Evolutionary conservation across 2,113 vertebrate species (phyloP), one percentile per base, ranked within the genome.

Genomic region (Cololabis saira): DNA sequence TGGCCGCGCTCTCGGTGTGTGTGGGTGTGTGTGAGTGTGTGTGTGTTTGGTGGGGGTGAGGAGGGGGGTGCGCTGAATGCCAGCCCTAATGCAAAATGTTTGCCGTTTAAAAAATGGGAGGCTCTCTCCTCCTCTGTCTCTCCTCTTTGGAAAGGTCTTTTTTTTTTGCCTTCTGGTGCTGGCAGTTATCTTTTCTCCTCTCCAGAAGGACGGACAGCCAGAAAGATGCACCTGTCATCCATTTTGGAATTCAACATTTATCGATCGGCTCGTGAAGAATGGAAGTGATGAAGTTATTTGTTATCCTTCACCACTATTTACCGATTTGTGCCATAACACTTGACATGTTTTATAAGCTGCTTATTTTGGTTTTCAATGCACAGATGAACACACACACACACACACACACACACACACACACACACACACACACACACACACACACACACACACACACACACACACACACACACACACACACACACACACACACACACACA

Each of bases 181-280:
- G 78, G 73, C 83, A 79, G 42, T 87, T 73, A 69, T 72, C 80
- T 83, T 7, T 58, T 80, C 78, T 68, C 67, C 70, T 87, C 82
- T 80, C 80, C 78, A 84, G 85, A 85, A 86, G 78, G 85, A 84
- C 71, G 61, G 53, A 67, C 45, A 77, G 89, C 87, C 88, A 91
- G 87, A 71, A 76, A 91, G 82, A 88, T 88, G 89, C 92, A 93
- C 92, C 92, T 93, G 91, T 92, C 92, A 89, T 79, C 90, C 87
- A 87, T 87, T 90, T 91, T 87, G 82, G 89, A 89, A 87, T 77
- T 89, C 83, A 74, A 82, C 70, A 80, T 86, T 83, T 83, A 88
- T 78, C 83, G 87, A 87, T 90, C 80, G 74, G 74, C 62, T 88
- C 71, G 57, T 3, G 21, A 59, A 56, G 70, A 80, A 69, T 44